phyloP scores from a whole-genome alignment of 2,113 vertebrate species.

The Paraplagusia blochii region DNA sequence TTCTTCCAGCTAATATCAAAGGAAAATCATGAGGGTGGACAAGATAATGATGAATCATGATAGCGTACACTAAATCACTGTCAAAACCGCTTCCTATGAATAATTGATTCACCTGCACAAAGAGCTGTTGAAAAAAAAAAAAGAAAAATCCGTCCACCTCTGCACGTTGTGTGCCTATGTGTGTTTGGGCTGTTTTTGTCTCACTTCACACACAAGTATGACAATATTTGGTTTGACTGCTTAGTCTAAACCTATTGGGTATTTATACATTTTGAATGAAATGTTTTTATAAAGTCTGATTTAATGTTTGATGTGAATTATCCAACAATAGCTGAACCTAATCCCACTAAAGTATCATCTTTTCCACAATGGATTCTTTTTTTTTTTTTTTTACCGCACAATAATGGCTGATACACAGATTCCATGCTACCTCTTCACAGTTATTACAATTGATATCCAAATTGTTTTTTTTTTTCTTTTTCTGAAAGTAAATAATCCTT shows the following conservation, averaged over 20 bases:
- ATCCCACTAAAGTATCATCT: constrained; percentile 73
- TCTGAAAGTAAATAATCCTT: no score
- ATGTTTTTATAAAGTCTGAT: constrained; percentile 70
- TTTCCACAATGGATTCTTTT: constrained; percentile 73
- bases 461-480: no score
- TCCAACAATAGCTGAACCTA: constrained; percentile 64
- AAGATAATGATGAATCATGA: constrained; percentile 47
- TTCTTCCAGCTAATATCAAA: constrained; percentile 24
- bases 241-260: constrained; percentile 66
- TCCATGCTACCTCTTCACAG: no score
- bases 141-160: no score
- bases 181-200: no score
- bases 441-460: no score
- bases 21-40: constrained; percentile 45
- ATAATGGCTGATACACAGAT: constrained; percentile 24
- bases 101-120: constrained; percentile 52
- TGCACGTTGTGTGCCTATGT: no score
- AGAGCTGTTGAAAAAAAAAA: constrained; percentile 36
- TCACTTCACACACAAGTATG: no score
- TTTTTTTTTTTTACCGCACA: constrained; percentile 54
- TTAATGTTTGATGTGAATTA: constrained; percentile 63
- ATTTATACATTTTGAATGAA: constrained; percentile 68
- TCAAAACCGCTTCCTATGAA: constrained; percentile 52
- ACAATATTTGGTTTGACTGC: constrained; percentile 10
- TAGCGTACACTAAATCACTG: constrained; percentile 50